phyloP scores from a whole-genome alignment of 1,140 invertebrate species.

The Drosophila oshimai region DNA sequence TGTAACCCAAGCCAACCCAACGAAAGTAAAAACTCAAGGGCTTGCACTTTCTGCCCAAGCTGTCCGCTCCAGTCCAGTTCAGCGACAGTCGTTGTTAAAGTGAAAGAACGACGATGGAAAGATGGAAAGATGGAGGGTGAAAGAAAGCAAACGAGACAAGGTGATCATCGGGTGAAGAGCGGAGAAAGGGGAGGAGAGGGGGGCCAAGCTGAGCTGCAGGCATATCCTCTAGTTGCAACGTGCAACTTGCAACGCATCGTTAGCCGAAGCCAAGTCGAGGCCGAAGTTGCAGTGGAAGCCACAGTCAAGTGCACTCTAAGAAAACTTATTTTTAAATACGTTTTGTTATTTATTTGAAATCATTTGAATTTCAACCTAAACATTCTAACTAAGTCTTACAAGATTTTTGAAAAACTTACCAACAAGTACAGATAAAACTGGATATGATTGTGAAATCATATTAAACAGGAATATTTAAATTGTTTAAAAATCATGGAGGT shows the following conservation, averaged over 20 bases:
- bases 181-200: not conserved
- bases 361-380: too few relatives aligned
- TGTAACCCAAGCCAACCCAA: slow-evolving; percentile 22
- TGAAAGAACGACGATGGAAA: slow-evolving; percentile 25
- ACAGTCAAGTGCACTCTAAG: not conserved
- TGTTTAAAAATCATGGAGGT: too few relatives aligned
- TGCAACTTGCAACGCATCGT: slow-evolving; percentile 69
- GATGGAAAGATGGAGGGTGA: slow-evolving; percentile 17
- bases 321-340: not conserved
- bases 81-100: slow-evolving; percentile 5
- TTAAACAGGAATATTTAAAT: too few relatives aligned
- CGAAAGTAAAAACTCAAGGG: slow-evolving; percentile 82
- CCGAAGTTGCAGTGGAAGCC: not conserved
- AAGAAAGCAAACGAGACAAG: slow-evolving; percentile 26
- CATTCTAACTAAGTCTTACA: too few relatives aligned
- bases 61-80: slow-evolving; percentile 25
- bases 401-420: too few relatives aligned
- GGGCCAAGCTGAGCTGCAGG: slow-evolving; percentile 3
- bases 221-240: slow-evolving; percentile 63
- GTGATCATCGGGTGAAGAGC: not conserved
- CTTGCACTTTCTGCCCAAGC: slow-evolving; percentile 78
- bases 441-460: too few relatives aligned
- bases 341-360: not conserved
- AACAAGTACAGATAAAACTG: too few relatives aligned
- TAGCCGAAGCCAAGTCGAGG: slow-evolving; percentile 38